Percentiles rank a stretch among this genome's conserved stretches.
Conservation (phyloP, 2,888 invertebrate species). For the Oscheius myriophilus region DNA sequence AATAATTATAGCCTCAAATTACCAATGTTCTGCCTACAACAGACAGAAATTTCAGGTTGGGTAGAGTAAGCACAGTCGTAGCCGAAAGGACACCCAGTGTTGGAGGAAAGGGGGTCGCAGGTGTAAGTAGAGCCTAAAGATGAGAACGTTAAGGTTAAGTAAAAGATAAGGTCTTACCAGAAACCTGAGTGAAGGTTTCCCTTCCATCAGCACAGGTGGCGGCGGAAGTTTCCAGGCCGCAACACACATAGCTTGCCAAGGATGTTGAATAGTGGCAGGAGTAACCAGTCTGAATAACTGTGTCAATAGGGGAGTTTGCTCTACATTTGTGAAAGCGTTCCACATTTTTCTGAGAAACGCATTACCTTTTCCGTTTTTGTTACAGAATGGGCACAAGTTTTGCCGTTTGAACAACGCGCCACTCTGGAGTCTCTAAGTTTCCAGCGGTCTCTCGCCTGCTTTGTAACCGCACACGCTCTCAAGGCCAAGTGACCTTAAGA, state of each 20-base stretch:
- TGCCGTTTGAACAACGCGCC: no score
- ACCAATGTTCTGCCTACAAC: slow-evolving; percentile 48
- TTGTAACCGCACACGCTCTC: no score
- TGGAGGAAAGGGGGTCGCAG: slow-evolving; percentile 43
- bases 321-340: no score
- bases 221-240: slow-evolving; percentile 46
- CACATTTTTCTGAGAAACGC: no score
- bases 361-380: no score
- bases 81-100: slow-evolving; percentile 58
- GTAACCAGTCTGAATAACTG: slow-evolving; percentile 54
- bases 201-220: slow-evolving; percentile 64
- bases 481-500: no score
- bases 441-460: no score
- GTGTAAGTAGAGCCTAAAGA: slow-evolving; percentile 54
- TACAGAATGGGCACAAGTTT: no score
- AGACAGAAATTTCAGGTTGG: slow-evolving; percentile 56
- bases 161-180: slow-evolving; percentile 37
- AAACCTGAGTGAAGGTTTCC: slow-evolving; percentile 61
- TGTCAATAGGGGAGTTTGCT: no score
- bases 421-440: no score
- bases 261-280: slow-evolving; percentile 62
- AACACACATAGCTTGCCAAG: slow-evolving; percentile 60
- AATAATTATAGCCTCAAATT: neutral
- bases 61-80: slow-evolving; percentile 63
- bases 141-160: no score